Evolutionary conservation across 2,888 invertebrate genomes (phyloP), one percentile per base, ranked within the genome.

Genomic region (Girardia tigrina): DNA sequence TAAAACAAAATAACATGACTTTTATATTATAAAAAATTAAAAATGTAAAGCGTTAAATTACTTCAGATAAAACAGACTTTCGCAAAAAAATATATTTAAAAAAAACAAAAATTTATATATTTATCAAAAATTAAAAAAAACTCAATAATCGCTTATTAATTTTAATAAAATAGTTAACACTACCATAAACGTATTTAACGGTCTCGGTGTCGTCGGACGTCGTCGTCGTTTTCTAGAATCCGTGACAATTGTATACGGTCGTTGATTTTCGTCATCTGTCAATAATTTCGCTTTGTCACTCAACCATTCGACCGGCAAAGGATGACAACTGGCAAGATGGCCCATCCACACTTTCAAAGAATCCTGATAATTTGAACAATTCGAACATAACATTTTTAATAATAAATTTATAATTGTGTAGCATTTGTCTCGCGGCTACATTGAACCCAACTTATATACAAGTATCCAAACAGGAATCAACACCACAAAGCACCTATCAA

Each of bases 161-260:
- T n/a, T n/a, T n/a, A n/a, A n/a, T n/a, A n/a, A n/a, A n/a, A n/a
- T n/a, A n/a, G n/a, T n/a, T n/a, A n/a, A n/a, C n/a, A 29, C 29
- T 26, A 76, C 76, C 76, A 76, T 76, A 27, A 76, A 76, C 26
- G 75, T 76, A 69, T 76, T 76, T 20, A 76, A 69, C n/a, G 76
- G 76, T 20, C 76, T 36, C 6, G 76, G 76, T 26, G 75, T 75
- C 12, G 74, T 36, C 20, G 75, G 56, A 16, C 42, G 29, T 56
- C 75, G 42, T 26, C 76, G 20, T 56, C 75, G 42, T 70, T 76
- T 76, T 16, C 75, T 27, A 8, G 76, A 76, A 23, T 76, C 76
- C 6, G 72, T 72, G 26, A 76, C 73, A 28, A 74, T 76, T 26
- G 76, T 76, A 28, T 76, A 76, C 6, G 76, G 76, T 20, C 42